These are phyloP conservation scores for Myopa testacea DNA, from an alignment of 2,888 invertebrate genomes.

Conservation along the genomic window DNA sequence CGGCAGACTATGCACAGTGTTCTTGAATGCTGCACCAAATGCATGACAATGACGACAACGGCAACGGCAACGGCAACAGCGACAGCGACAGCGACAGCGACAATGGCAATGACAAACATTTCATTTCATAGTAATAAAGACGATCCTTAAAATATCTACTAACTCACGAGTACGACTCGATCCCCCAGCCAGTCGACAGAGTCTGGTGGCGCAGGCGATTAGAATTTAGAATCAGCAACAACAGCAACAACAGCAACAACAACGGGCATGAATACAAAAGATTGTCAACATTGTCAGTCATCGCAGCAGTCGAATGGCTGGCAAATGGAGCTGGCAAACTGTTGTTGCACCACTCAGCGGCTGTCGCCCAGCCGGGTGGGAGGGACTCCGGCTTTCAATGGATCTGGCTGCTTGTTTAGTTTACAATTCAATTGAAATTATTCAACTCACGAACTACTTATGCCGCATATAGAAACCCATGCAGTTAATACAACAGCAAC, in stretches of 20 bases:
- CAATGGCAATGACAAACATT: conserved; percentile 1
- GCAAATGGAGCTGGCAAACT: not conserved
- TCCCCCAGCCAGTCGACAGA: not conserved
- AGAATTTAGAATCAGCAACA: conserved; percentile 36
- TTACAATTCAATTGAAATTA: conserved; percentile 64
- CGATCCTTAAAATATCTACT: conserved; percentile 37
- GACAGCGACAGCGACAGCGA: not conserved
- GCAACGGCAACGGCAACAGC: not conserved
- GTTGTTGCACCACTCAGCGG: not conserved
- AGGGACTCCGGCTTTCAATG: conserved; percentile 3
- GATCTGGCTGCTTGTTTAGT: conserved; percentile 53
- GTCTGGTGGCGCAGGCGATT: conserved; percentile 21
- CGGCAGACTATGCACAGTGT: conserved; percentile 4
- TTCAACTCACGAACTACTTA: conserved; percentile 57
- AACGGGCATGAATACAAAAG: conserved; percentile 17
- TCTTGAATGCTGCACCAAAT: conserved; percentile 15
- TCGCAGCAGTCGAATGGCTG: not conserved
- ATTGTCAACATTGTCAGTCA: conserved; percentile 33
- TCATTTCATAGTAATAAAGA: conserved; percentile 26
- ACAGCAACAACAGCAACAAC: not conserved
- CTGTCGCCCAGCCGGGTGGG: not conserved
- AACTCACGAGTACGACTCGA: conserved; percentile 28
- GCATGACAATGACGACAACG: conserved; percentile 22
- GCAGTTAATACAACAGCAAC: conserved; percentile 46
- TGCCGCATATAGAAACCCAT: conserved; percentile 34